These are phyloP conservation scores for Chrysina gloriosa DNA, from an alignment of 2,888 invertebrate species.

Conservation along the genomic window DNA sequence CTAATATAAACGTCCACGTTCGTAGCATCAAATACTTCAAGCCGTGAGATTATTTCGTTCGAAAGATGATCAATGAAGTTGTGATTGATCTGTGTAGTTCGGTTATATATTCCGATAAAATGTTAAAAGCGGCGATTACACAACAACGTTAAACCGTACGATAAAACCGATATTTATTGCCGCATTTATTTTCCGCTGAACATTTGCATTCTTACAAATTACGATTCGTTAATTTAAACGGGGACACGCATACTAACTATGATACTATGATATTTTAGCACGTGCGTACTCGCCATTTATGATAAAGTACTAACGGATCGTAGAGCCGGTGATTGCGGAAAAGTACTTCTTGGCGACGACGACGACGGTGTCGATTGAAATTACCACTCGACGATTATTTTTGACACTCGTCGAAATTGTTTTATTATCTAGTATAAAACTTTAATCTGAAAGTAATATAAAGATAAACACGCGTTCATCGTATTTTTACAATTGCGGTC, in stretches of 20 bases:
- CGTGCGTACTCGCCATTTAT: neutral
- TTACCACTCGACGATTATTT: slow-evolving; percentile 3
- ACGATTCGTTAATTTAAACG: too few relatives aligned
- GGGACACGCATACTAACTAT: too few relatives aligned
- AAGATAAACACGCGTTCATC: slow-evolving; percentile 17
- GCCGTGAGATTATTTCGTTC: slow-evolving; percentile 17
- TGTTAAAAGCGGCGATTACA: slow-evolving; percentile 7
- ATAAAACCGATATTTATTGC: slow-evolving; percentile 29
- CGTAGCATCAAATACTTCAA: slow-evolving; percentile 4
- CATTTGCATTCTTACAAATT: too few relatives aligned
- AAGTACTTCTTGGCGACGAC: neutral
- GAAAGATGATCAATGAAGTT: slow-evolving; percentile 30
- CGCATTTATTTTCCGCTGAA: too few relatives aligned
- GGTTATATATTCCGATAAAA: slow-evolving; percentile 27
- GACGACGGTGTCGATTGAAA: neutral
- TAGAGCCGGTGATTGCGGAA: neutral
- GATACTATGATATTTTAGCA: neutral
- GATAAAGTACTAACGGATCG: neutral
- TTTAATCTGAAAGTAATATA: slow-evolving; percentile 24
- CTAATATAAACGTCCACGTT: neutral
- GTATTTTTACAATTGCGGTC: slow-evolving; percentile 8
- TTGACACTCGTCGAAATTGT: slow-evolving; percentile 1
- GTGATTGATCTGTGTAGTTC: slow-evolving; percentile 32
- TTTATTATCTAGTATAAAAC: slow-evolving; percentile 29
- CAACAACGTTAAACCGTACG: slow-evolving; percentile 29